These are phyloP conservation scores for Lottia scabra DNA, from an alignment of 2,888 invertebrate species.

Conservation along the genomic window DNA sequence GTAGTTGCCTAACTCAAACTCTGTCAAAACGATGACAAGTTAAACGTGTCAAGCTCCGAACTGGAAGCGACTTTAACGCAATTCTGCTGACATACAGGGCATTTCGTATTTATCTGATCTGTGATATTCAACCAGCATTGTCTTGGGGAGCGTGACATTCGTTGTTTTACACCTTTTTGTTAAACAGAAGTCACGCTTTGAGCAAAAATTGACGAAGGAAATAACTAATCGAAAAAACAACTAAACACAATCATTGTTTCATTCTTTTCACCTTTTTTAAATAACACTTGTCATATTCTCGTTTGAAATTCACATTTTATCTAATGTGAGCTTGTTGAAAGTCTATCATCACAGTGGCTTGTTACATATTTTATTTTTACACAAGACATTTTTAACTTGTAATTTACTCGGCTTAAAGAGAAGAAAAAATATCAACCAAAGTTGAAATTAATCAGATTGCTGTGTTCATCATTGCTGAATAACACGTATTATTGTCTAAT, in stretches of 20 bases:
- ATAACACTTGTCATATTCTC: not conserved
- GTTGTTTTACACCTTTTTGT: conserved; percentile 21
- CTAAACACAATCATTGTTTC: conserved; percentile 5
- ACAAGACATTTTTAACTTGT: too few relatives aligned
- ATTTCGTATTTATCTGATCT: conserved; percentile 22
- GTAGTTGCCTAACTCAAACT: conserved; percentile 14
- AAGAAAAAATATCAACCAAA: too few relatives aligned
- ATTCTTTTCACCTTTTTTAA: not conserved
- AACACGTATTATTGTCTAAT: too few relatives aligned
- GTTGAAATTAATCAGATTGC: too few relatives aligned
- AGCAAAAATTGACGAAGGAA: conserved; percentile 14
- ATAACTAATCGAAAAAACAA: conserved; percentile 15
- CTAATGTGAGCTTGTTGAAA: too few relatives aligned
- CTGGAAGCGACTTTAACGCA: conserved; percentile 10
- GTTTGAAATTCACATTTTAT: too few relatives aligned
- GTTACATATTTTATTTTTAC: too few relatives aligned
- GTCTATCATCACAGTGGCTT: too few relatives aligned
- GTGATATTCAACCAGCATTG: conserved; percentile 13
- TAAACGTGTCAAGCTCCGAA: conserved; percentile 12
- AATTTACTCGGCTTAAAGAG: too few relatives aligned
- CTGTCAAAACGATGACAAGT: conserved; percentile 12
- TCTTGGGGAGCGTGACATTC: conserved; percentile 19
- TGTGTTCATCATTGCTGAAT: too few relatives aligned
- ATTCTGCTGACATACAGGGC: conserved; percentile 19
- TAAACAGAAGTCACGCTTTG: conserved; percentile 19